Evolutionary conservation across 2,113 vertebrate genomes (phyloP).

Genomic region (Mormoops blainvillei): DNA sequence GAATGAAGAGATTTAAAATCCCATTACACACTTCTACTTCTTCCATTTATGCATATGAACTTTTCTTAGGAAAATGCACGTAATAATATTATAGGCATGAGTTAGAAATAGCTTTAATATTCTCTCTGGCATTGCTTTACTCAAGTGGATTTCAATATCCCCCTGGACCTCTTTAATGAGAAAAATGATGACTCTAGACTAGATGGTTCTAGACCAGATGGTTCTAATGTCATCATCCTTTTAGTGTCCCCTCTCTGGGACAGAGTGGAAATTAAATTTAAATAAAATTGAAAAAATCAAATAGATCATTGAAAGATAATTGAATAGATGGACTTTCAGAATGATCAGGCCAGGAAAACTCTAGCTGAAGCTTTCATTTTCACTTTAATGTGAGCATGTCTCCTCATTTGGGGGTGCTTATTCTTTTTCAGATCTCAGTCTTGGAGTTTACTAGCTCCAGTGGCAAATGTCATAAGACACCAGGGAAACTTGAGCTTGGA

Average conservation of each 20-base stretch:
- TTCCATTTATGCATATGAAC: conserved; percentile 13
- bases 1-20: conserved; percentile 12
- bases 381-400: neutral
- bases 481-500: neutral
- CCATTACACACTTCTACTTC: neutral
- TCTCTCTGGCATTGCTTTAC: neutral
- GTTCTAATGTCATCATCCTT: neutral
- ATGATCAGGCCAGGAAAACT: neutral
- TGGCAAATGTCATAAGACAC: neutral
- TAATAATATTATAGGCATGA: neutral
- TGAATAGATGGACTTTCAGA: neutral
- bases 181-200: neutral
- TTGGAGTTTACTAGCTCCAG: neutral
- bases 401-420: neutral
- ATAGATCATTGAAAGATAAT: neutral
- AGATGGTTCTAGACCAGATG: neutral
- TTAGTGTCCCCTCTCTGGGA: neutral
- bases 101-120: neutral
- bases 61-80: neutral
- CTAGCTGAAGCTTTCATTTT: neutral
- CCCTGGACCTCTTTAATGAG: neutral
- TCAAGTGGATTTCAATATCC: neutral
- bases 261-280: neutral
- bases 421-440: neutral
- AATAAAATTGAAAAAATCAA: neutral